Evolutionary conservation across 2,113 vertebrate species (phyloP).

Genomic region (Spermophilus dauricus): DNA sequence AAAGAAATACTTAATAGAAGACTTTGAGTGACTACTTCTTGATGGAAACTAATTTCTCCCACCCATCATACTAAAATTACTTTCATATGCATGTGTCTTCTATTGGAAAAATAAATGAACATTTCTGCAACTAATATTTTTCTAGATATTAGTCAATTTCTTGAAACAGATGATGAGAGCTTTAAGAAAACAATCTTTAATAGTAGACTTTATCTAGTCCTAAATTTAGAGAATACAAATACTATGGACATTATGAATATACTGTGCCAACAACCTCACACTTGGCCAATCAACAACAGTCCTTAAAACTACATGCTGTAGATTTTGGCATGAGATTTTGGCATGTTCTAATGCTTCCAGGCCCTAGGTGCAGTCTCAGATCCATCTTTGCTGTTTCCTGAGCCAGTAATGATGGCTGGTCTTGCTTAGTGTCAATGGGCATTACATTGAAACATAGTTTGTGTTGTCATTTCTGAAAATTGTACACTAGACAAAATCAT

Average conservation of each 20-base stretch:
- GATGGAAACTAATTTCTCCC: neutral
- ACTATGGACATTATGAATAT: neutral
- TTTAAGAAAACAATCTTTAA: constrained; percentile 47
- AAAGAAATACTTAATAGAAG: constrained; percentile 23
- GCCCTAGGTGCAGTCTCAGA: neutral
- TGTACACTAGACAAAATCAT: neutral
- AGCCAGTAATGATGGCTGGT: neutral
- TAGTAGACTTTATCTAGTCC: constrained; percentile 3
- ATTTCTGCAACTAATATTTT: constrained; percentile 8
- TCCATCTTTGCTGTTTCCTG: constrained; percentile 6
- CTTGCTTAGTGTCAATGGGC: neutral
- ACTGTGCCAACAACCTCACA: neutral
- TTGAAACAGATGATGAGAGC: neutral
- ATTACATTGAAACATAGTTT: constrained; percentile 34
- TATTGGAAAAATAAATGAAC: neutral
- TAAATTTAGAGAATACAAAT: constrained; percentile 37
- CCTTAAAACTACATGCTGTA: constrained; percentile 3
- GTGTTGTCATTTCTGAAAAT: neutral
- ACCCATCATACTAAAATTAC: constrained; percentile 17
- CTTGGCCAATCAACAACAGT: neutral
- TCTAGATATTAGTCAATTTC: constrained; percentile 25
- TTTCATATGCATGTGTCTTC: neutral
- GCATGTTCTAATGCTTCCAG: neutral
- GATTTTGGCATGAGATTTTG: constrained; percentile 22
- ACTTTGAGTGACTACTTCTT: neutral